A percentile compares a stretch with the other conserved stretches of the same genome.
Conservation (phyloP, 2,113 vertebrate genomes). For the Sylvia atricapilla region DNA sequence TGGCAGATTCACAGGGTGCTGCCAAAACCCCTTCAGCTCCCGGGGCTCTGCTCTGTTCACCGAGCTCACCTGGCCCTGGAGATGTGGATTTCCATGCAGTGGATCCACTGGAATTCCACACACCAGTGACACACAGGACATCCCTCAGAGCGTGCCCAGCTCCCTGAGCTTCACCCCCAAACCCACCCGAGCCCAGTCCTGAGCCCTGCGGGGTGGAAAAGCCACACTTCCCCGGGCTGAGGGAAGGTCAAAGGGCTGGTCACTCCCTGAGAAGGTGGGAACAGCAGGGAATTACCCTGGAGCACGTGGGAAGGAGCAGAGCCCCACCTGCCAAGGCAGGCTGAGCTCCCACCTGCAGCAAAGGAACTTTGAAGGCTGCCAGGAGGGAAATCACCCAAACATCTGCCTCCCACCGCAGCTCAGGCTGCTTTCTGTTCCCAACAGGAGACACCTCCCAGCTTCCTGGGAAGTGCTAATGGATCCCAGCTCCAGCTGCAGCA, state of each 20-base stretch:
- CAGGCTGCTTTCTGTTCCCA: background rate
- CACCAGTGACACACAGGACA: accelerated
- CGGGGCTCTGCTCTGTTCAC: too few species aligned
- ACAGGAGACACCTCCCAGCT: background rate
- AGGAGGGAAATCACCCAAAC: background rate
- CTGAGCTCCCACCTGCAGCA: background rate
- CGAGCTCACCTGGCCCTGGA: background rate
- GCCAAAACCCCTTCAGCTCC: background rate
- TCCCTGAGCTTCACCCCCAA: background rate
- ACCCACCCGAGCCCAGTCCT: background rate
- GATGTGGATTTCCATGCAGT: background rate
- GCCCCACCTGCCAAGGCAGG: background rate
- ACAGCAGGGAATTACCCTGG: background rate
- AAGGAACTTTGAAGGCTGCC: background rate
- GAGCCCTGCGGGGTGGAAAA: background rate
- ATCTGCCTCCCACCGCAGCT: background rate
- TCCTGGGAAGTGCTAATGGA: background rate
- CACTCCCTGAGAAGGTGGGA: background rate
- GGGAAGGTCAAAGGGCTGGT: background rate
- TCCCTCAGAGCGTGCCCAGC: accelerated
- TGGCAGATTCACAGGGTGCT: background rate
- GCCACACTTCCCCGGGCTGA: background rate
- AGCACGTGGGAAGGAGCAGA: background rate
- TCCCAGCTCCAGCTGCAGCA: background rate
- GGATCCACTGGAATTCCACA: background rate